phyloP scores from a whole-genome alignment of 2,113 vertebrate genomes.

The Tetrax tetrax region DNA sequence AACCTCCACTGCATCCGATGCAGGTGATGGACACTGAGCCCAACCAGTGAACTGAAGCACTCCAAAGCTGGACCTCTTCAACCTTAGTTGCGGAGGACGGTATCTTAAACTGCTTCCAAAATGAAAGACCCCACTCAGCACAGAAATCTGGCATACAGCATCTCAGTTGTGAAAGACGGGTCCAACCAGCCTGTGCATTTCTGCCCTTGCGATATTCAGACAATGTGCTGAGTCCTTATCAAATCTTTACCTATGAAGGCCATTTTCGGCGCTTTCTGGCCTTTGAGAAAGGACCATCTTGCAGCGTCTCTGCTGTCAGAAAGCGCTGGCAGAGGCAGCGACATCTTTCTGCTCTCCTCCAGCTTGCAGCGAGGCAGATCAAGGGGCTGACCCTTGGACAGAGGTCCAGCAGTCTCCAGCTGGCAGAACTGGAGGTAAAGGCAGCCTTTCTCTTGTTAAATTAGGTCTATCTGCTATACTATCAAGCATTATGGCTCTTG shows the following conservation, averaged over 20 bases:
- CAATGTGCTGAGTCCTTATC: background rate
- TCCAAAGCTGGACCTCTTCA: background rate
- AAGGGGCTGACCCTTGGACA: background rate
- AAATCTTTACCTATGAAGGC: background rate
- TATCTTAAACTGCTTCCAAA: background rate
- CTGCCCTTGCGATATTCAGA: background rate
- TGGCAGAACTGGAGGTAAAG: background rate
- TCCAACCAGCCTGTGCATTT: background rate
- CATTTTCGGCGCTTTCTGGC: background rate
- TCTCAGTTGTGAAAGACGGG: rapidly evolving
- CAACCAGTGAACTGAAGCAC: rapidly evolving
- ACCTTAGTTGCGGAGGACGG: background rate
- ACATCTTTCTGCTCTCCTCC: background rate
- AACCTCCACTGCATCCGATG: rapidly evolving
- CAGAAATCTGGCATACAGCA: background rate
- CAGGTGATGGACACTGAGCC: background rate
- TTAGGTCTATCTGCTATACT: background rate
- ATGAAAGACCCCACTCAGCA: background rate
- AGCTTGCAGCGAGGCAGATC: background rate
- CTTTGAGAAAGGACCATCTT: background rate
- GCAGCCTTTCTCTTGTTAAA: background rate
- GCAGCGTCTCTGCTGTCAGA: background rate
- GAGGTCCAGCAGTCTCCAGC: background rate
- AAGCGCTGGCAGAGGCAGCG: background rate
- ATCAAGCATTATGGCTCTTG: background rate